A percentile compares a stretch with the other conserved stretches of the same genome.
phyloP scores from a whole-genome alignment of 2,797 vertebrate genomes.

The Enoplosus armatus region DNA sequence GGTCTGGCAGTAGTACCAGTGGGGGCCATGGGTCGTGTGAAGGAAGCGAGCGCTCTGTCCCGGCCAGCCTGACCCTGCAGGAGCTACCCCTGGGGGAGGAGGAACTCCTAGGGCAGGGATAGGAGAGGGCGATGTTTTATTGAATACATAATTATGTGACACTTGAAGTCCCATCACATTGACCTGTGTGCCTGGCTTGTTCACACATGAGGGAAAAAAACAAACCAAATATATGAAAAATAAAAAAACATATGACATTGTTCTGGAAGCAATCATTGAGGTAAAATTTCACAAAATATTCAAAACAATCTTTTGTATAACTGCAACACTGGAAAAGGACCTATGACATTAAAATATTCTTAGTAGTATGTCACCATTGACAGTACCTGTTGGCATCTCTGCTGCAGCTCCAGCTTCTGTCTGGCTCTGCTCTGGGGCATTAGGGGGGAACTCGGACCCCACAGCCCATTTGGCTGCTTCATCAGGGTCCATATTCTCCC shows the following conservation, averaged over 20 bases:
- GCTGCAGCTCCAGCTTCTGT: slow-evolving; percentile 38
- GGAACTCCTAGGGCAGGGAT: slow-evolving; percentile 27
- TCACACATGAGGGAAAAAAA: neutral
- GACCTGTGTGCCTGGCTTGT: neutral
- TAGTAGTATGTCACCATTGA: neutral
- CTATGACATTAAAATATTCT: neutral
- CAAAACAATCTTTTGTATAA: neutral
- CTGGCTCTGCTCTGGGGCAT: slow-evolving; percentile 42
- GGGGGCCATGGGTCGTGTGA: slow-evolving; percentile 53
- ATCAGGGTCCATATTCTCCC: slow-evolving; percentile 80
- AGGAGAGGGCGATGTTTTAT: neutral
- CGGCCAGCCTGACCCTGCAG: slow-evolving; percentile 59
- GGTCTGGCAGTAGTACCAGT: slow-evolving; percentile 55
- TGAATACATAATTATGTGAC: neutral
- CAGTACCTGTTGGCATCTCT: slow-evolving; percentile 58
- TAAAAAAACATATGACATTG: neutral
- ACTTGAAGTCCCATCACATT: neutral
- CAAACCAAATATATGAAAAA: neutral
- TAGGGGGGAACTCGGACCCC: slow-evolving; percentile 73
- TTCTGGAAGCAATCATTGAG: neutral
- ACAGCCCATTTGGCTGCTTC: slow-evolving; percentile 81
- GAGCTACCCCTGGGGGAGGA: slow-evolving; percentile 23
- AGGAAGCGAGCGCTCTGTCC: slow-evolving; percentile 76
- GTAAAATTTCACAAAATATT: neutral
- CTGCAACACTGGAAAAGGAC: neutral